Evolutionary conservation across 2,113 vertebrate genomes (phyloP).

Genomic region (Dicerorhinus sumatrensis): DNA sequence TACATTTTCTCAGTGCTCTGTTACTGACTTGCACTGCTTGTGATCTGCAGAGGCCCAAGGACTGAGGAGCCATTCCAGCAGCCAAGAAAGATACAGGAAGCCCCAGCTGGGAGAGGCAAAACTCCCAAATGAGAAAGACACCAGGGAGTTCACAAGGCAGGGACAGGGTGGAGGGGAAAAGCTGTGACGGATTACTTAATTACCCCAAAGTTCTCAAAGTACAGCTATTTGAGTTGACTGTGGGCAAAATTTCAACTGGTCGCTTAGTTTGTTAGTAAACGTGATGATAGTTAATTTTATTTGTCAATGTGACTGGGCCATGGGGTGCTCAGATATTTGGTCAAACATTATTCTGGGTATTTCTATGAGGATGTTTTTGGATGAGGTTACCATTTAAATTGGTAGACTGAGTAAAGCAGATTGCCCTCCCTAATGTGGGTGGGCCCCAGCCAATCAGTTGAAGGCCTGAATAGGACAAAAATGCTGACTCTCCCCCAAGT

Average conservation of each 20-base stretch:
- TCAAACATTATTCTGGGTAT: neutral
- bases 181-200: neutral
- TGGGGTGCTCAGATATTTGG: neutral
- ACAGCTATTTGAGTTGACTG: neutral
- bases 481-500: neutral
- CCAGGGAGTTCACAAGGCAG: neutral
- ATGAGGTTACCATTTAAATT: neutral
- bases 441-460: neutral
- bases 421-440: neutral
- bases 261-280: neutral
- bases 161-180: no score
- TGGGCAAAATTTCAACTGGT: neutral
- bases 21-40: neutral
- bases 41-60: neutral
- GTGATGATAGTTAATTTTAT: neutral
- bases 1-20: neutral
- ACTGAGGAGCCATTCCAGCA: neutral
- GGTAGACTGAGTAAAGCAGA: neutral
- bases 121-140: neutral
- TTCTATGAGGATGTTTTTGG: neutral
- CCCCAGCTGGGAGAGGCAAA: neutral
- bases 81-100: neutral
- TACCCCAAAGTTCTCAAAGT: no score
- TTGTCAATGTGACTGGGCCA: neutral
- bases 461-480: neutral